A percentile compares a stretch with the other conserved stretches of the same genome.
Evolutionary conservation across 2,888 invertebrate genomes (phyloP).

Genomic region (Iselma pallidipennis): DNA sequence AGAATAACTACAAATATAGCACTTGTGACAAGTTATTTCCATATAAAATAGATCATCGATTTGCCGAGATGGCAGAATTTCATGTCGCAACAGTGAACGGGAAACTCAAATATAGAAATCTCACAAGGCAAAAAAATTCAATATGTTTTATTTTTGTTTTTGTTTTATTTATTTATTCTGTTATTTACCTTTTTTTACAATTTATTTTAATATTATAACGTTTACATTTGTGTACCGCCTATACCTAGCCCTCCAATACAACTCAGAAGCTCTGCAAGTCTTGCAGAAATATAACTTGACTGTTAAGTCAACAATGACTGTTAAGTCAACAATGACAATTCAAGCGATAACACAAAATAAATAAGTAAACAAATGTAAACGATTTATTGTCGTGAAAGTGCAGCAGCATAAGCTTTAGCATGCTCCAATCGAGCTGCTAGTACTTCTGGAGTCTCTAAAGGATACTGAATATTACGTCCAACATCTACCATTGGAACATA

Average conservation of each 20-base stretch:
- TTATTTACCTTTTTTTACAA: not conserved
- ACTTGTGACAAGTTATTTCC: slow-evolving; percentile 1
- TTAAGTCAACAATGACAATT: not conserved
- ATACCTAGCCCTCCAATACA: not conserved
- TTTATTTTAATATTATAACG: not conserved
- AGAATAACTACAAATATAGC: not conserved
- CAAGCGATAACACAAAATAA: not conserved
- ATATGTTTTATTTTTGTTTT: not conserved
- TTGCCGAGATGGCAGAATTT: not conserved
- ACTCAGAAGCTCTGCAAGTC: not conserved
- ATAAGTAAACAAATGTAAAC: not conserved
- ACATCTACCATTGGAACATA: not conserved
- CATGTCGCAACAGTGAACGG: not conserved
- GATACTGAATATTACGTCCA: not conserved
- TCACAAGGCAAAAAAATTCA: not conserved
- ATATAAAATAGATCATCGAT: slow-evolving; percentile 1
- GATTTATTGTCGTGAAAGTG: not conserved
- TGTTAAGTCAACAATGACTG: not conserved
- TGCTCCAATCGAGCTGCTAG: slow-evolving; percentile 12
- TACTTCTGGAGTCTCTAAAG: slow-evolving; percentile 13
- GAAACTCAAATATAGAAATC: not conserved
- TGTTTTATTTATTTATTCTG: not conserved
- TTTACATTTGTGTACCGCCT: not conserved
- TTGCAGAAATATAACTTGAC: not conserved
- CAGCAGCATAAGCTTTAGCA: slow-evolving; percentile 10